Base-by-base conservation (phyloP, 2,113 vertebrate species). In the Alouatta palliata region DNA sequence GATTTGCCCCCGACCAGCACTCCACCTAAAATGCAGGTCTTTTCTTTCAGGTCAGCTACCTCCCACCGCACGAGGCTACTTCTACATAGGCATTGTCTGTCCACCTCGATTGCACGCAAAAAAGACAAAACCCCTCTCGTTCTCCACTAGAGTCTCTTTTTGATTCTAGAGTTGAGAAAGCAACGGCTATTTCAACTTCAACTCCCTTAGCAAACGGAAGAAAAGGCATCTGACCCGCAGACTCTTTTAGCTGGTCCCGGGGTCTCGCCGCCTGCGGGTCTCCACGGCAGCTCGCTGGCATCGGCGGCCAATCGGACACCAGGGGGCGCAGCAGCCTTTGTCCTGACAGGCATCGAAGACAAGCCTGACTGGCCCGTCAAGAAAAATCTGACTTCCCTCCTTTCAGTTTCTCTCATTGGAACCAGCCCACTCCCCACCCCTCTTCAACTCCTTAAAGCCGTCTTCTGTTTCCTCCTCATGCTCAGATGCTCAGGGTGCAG, bases 291-390 rank as follows among this genome's bases (percentile, higher is more conserved):
- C 2, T n/a, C 27, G 58, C 94, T 37, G 97, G 96, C 90, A 85
- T 43, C 37, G 12, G 40, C 87, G 9, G 35, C 87, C 45, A 75
- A 71, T 79, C 43, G 70, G 86, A 91, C 97, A 97, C 97, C 88
- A 98, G 97, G 94, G 97, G 98, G 98, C 98, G 98, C 97, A 95
- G 93, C 58, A 73, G 89, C 97, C 97, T 98, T 98, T 97, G 96
- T 97, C 92, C 97, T 98, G 95, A 86, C 80, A 13, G 61, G 61
- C 54, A 23, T 32, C 32, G 87, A 95, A 88, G 47, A 86, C 96
- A 82, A 97, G 85, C 54, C 70, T 75, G 87, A 81, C 96, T 87
- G 79, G 79, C 96, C 86, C 96, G 93, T 95, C n/a, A 27, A 58
- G 70, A 87, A 93, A 21, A 96, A 79, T 77, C 91, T 79, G 81